These are phyloP conservation scores for Phalanger gymnotis DNA, from an alignment of 2,797 vertebrate genomes.

Conservation along the genomic window DNA sequence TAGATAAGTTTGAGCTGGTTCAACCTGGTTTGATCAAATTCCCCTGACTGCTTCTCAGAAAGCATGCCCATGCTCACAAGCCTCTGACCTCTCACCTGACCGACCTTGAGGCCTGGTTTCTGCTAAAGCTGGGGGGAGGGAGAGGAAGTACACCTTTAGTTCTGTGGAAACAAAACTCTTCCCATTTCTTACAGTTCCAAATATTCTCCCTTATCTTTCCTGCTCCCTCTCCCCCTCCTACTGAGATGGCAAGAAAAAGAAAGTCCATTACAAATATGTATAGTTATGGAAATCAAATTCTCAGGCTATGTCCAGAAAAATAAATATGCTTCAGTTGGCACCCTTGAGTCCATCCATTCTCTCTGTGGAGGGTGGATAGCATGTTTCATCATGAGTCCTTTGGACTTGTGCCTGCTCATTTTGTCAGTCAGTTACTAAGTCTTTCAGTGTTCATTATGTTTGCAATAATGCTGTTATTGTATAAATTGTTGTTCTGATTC, in stretches of 20 bases:
- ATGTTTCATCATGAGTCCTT: not conserved
- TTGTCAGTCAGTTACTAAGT: not conserved
- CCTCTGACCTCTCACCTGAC: too few species aligned
- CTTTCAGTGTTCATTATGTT: not conserved
- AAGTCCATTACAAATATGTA: not conserved
- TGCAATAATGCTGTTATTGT: not conserved
- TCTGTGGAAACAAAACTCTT: too few species aligned
- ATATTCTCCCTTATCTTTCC: not conserved
- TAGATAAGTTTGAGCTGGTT: too few species aligned
- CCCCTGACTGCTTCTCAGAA: too few species aligned
- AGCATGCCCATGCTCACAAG: too few species aligned
- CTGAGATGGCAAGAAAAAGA: not conserved
- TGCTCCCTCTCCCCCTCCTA: not conserved
- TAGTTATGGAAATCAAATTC: not conserved
- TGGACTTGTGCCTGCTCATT: not conserved
- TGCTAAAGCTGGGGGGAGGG: too few species aligned
- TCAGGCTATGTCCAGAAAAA: not conserved
- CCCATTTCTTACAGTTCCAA: too few species aligned
- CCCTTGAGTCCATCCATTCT: not conserved
- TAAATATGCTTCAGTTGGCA: not conserved
- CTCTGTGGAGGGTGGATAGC: not conserved
- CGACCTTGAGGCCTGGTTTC: too few species aligned
- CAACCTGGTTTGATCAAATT: too few species aligned
- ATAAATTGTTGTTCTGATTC: not conserved
- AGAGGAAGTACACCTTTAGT: too few species aligned